Evolutionary conservation across 2,113 vertebrate species (phyloP).

Genomic region (Capricornis sumatraensis): DNA sequence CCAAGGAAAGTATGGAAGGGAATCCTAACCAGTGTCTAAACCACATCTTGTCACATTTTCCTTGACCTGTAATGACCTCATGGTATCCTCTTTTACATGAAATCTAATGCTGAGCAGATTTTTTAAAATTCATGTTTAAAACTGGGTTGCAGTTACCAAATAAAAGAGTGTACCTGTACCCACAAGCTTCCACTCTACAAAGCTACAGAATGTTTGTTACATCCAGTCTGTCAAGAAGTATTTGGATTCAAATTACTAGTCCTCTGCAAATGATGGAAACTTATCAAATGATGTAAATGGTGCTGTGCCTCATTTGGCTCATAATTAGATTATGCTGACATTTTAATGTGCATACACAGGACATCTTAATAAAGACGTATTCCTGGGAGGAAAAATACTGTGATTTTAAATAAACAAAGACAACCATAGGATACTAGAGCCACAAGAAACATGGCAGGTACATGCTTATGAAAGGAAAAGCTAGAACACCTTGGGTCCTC

Average conservation of each 20-base stretch:
- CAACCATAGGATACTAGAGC: neutral
- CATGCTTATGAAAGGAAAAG: neutral
- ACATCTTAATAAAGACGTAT: constrained; percentile 62
- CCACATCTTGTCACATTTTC: neutral
- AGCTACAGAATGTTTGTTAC: neutral
- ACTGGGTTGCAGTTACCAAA: neutral
- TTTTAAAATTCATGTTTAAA: neutral
- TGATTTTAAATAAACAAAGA: constrained; percentile 49
- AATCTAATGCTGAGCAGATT: neutral
- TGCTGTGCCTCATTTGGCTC: constrained; percentile 58
- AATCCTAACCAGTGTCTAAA: neutral
- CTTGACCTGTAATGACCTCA: neutral
- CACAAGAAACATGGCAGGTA: neutral
- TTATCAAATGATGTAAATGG: constrained; percentile 59
- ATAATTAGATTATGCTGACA: constrained; percentile 67
- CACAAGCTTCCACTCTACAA: neutral
- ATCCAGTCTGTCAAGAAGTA: neutral
- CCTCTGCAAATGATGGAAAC: constrained; percentile 51
- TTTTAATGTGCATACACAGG: constrained; percentile 49
- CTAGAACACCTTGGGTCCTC: neutral
- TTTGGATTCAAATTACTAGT: constrained; percentile 45
- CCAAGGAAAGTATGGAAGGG: neutral
- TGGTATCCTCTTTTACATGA: neutral
- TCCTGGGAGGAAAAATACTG: neutral
- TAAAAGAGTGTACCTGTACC: neutral